phyloP scores from a whole-genome alignment of 2,797 vertebrate species.

The Borostomias antarcticus region DNA sequence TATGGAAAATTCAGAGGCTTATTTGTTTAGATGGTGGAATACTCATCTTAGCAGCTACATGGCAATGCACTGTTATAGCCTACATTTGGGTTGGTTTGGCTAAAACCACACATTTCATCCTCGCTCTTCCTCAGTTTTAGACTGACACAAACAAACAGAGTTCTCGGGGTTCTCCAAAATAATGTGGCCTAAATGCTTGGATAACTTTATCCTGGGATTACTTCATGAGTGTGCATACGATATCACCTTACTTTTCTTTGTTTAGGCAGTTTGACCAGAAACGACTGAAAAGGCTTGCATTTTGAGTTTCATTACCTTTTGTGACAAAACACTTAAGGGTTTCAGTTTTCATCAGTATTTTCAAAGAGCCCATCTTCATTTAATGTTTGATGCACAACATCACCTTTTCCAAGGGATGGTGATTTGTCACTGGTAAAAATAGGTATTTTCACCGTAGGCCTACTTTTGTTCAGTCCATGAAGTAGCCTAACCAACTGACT shows the following conservation, averaged over 20 bases:
- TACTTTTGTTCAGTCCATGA: conserved; percentile 58
- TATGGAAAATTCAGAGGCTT: neutral
- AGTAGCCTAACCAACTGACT: conserved; percentile 68
- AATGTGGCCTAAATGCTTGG: neutral
- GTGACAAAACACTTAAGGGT: neutral
- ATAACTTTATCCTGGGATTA: neutral
- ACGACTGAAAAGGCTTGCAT: neutral
- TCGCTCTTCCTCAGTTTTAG: neutral
- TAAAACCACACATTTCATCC: neutral
- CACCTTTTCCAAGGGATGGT: conserved; percentile 23
- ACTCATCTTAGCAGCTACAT: neutral
- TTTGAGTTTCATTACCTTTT: neutral
- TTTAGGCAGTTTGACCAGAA: neutral
- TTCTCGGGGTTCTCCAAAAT: neutral
- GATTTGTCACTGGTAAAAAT: conserved; percentile 16
- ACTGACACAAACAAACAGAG: neutral
- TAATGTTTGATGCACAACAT: conserved; percentile 28
- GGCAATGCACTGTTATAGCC: neutral
- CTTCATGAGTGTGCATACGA: neutral
- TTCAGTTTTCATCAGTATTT: conserved; percentile 34
- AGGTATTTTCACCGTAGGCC: conserved; percentile 58
- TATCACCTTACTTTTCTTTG: neutral
- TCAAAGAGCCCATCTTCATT: conserved; percentile 21
- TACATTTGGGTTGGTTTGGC: conserved; percentile 1
- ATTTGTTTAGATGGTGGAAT: neutral